These are phyloP conservation scores for Gnathonemus echidnorhynchus DNA, from an alignment of 2,113 vertebrate genomes.

Conservation along the genomic window DNA sequence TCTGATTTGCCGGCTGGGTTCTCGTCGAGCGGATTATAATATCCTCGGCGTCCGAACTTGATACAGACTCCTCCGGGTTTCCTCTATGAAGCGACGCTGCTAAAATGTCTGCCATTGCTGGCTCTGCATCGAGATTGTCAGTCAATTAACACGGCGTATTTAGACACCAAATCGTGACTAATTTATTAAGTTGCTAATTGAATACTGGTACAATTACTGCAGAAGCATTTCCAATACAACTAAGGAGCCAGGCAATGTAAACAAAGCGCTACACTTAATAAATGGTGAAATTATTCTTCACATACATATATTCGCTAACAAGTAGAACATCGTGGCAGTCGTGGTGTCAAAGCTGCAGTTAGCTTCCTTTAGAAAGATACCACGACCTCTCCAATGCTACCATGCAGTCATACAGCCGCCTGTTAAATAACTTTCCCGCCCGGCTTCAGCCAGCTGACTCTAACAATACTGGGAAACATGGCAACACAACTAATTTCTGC, in stretches of 20 bases:
- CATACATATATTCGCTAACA: background rate
- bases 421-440: slow-evolving; percentile 5
- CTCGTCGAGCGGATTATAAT: slow-evolving; percentile 47
- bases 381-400: background rate
- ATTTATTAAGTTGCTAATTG: background rate
- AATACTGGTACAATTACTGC: background rate
- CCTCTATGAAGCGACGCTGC: background rate
- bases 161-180: background rate
- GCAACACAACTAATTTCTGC: background rate
- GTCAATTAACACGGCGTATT: background rate
- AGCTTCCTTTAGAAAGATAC: background rate
- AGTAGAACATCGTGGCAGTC: background rate
- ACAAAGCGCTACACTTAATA: background rate
- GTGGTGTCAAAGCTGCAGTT: background rate
- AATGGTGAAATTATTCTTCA: background rate
- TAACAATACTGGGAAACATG: background rate
- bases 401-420: background rate
- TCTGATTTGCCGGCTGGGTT: background rate
- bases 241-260: background rate
- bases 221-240: background rate
- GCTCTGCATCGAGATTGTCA: background rate
- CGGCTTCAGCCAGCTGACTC: background rate
- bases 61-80: slow-evolving; percentile 29
- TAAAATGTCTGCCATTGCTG: background rate
- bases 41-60: slow-evolving; percentile 42